These are phyloP conservation scores for Phyllopteryx taeniolatus DNA, from an alignment of 2,113 vertebrate genomes.

Conservation along the genomic window DNA sequence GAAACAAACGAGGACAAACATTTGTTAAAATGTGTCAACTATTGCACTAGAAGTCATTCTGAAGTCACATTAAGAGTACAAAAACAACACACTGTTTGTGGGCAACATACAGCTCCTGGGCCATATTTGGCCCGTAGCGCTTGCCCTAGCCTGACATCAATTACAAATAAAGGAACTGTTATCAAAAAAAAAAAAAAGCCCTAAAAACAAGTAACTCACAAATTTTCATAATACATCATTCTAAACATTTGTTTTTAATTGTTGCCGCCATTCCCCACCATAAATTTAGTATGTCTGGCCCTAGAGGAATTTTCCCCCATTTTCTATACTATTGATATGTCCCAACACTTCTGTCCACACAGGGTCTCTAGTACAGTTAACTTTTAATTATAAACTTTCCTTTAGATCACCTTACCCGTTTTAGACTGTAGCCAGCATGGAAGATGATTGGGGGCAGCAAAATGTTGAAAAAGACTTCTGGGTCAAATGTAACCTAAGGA, in stretches of 20 bases:
- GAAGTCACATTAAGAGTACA: neutral
- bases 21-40: neutral
- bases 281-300: no score
- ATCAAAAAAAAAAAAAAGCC: neutral
- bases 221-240: neutral
- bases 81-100: neutral
- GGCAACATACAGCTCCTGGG: neutral
- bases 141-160: neutral
- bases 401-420: constrained; percentile 79
- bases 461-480: constrained; percentile 99
- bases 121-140: neutral
- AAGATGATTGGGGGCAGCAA: constrained; percentile 98
- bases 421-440: constrained; percentile 96
- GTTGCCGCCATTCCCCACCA: no score
- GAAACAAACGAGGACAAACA: constrained; percentile 31
- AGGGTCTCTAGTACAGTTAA: neutral
- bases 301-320: neutral
- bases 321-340: neutral
- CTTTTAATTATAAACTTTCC: neutral
- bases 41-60: neutral
- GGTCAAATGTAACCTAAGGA: constrained; percentile 93
- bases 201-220: neutral
- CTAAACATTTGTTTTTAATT: no score
- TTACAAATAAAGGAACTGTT: neutral
- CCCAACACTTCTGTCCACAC: neutral